Evolutionary conservation across 1,140 invertebrate genomes (phyloP), one percentile per base, ranked within the genome.

Genomic region (Drosophila mauritiana): DNA sequence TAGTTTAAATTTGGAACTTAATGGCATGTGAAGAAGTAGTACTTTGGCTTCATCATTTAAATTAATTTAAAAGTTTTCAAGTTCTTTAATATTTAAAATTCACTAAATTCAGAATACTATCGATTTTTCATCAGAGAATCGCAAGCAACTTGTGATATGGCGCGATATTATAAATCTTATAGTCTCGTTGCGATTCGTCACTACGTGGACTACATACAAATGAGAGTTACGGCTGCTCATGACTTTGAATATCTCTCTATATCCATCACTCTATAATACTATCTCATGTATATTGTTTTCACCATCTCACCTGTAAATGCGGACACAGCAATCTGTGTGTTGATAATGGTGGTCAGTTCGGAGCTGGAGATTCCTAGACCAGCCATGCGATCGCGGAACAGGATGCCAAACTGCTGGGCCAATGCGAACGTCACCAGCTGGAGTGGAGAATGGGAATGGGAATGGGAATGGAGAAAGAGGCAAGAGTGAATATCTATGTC

Each of bases 331-430:
- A 93, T 93, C 90, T 95, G 95, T 84, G 94, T 93, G 82, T 95
- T 96, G 65, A 95, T 94, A 73, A 95, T 94, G 4, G 94, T 94
- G 2, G 95, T 94, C 25, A 93, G 94, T 92, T 95, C 89, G 3
- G 94, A 94, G 49, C 93, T 94, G 72, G 85, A 93, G 64, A 95
- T 94, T 34, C 94, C 94, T 15, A 95, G 73, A 1, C 92, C 72
- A 1, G 78, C 37, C 70, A 95, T 94, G 80, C 93, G 94, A 56
- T 93, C 93, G 15, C 94, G 93, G 82, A 95, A 96, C 13, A 96
- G 91, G 40, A 95, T 92, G 6, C 95, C 95, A 61, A 96, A 95
- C 65, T 94, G 94, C 80, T 95, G 95, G 2, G 95, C 92, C 69
- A 95, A 88, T 0, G 94, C 94, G 53, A 95, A 92, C 8, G 94